A percentile compares a stretch with the other conserved stretches of the same genome.
Evolutionary conservation across 2,113 vertebrate species (phyloP).

Genomic region (Entelurus aequoreus): DNA sequence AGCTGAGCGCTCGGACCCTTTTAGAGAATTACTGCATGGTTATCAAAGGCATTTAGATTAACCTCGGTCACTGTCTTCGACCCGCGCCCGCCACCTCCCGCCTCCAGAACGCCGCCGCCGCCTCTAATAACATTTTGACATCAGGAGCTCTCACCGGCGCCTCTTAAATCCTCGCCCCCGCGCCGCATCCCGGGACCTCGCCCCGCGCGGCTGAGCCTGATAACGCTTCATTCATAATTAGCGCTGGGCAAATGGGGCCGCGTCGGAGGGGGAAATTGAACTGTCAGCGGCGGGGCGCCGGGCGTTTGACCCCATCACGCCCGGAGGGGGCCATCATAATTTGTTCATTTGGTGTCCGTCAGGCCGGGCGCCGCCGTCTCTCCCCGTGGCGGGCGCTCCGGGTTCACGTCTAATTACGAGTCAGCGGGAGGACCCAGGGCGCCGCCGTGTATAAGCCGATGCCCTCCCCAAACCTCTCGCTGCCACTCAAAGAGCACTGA

Average conservation of each 20-base stretch:
- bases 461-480: constrained; percentile 84
- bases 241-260: constrained; percentile 89
- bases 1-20: constrained; percentile 63
- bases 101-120: constrained; percentile 54
- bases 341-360: constrained; percentile 99
- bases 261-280: constrained; percentile 98
- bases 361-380: constrained; percentile 81
- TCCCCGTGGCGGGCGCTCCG: constrained; percentile 87
- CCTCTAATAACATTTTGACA: constrained; percentile 99
- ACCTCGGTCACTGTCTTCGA: constrained; percentile 77
- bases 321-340: constrained; percentile 99
- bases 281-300: constrained; percentile 96
- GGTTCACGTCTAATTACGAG: constrained; percentile 99
- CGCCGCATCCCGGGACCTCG: constrained; percentile 30
- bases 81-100: constrained; percentile 53
- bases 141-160: constrained; percentile 91
- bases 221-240: constrained; percentile 99
- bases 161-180: constrained; percentile 74
- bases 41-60: constrained; percentile 83
- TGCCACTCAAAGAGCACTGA: constrained; percentile 93
- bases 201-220: constrained; percentile 79
- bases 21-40: constrained; percentile 75
- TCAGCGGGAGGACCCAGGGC: constrained; percentile 78
- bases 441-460: constrained; percentile 87
- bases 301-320: constrained; percentile 99